These are phyloP conservation scores for Yponomeuta evonymella DNA, from an alignment of 2,888 invertebrate species.

Conservation along the genomic window DNA sequence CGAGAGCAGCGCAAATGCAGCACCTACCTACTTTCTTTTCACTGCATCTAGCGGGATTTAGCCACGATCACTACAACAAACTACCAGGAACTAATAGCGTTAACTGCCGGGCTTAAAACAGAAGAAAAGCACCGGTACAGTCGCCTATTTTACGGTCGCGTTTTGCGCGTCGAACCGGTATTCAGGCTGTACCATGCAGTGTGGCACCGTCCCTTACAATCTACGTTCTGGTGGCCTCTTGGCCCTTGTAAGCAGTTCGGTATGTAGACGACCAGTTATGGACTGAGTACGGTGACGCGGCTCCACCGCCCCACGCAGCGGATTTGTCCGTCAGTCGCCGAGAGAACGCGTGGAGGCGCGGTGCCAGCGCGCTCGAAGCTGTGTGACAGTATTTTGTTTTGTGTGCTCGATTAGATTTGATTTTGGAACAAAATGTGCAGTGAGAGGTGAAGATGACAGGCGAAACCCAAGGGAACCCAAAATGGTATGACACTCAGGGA, in stretches of 20 bases:
- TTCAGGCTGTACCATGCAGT: not conserved
- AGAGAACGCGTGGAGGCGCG: not conserved
- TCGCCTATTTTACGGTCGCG: not conserved
- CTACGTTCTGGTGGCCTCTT: not conserved
- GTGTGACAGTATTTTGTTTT: not conserved
- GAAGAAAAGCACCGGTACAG: not conserved
- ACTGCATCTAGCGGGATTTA: slow-evolving; percentile 55
- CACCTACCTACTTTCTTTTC: slow-evolving; percentile 65
- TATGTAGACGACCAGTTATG: not conserved
- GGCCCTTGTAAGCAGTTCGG: not conserved
- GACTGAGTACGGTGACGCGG: not conserved
- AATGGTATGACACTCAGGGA: slow-evolving; percentile 1
- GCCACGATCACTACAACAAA: slow-evolving; percentile 33
- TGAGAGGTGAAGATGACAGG: not conserved
- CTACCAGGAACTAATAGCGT: slow-evolving; percentile 24
- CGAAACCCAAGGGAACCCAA: not conserved
- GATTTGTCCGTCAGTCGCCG: slow-evolving; percentile 1
- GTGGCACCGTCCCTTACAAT: not conserved
- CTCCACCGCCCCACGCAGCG: not conserved
- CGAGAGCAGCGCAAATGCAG: slow-evolving; percentile 66
- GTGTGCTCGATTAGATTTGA: not conserved
- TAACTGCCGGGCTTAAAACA: slow-evolving; percentile 31
- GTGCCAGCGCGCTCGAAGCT: not conserved
- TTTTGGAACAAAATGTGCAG: not conserved
- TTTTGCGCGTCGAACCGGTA: not conserved